Percentiles rank a stretch among this genome's conserved stretches.
phyloP scores from a whole-genome alignment of 2,797 vertebrate species.

The Heteromormyrus szaboi region DNA sequence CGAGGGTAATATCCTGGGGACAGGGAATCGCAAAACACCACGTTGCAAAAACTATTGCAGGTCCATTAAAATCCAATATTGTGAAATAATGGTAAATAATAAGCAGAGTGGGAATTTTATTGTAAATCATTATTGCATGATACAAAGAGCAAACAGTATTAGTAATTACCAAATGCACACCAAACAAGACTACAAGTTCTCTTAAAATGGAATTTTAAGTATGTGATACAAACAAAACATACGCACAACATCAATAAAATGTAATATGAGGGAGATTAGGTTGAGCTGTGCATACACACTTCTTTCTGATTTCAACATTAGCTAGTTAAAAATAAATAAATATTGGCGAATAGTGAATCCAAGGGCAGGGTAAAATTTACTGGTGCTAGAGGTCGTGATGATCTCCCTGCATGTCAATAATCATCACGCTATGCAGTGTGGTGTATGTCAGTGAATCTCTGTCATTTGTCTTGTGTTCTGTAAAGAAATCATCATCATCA shows the following conservation, averaged over 20 bases:
- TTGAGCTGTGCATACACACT: not conserved
- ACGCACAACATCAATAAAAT: not conserved
- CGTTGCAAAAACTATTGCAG: not conserved
- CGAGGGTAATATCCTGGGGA: not conserved
- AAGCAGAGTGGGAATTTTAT: not conserved
- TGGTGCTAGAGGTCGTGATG: not conserved
- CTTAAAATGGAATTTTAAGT: not conserved
- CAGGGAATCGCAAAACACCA: not conserved
- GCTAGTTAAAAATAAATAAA: not conserved
- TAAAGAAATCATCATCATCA: slow-evolving; percentile 4
- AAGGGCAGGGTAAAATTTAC: not conserved
- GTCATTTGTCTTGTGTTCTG: not conserved
- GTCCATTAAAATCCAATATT: not conserved
- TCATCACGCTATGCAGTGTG: not conserved
- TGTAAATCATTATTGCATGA: not conserved
- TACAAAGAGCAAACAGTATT: not conserved
- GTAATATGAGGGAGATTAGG: not conserved
- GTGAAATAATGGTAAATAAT: not conserved
- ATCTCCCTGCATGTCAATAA: not conserved
- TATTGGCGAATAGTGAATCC: not conserved
- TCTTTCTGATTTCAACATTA: not conserved
- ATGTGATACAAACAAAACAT: not conserved
- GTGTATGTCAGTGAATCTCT: not conserved
- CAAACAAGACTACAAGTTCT: not conserved
- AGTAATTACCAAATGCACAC: not conserved